Conservation (phyloP, 2,888 invertebrate species). For the Hydriomena furcata region DNA sequence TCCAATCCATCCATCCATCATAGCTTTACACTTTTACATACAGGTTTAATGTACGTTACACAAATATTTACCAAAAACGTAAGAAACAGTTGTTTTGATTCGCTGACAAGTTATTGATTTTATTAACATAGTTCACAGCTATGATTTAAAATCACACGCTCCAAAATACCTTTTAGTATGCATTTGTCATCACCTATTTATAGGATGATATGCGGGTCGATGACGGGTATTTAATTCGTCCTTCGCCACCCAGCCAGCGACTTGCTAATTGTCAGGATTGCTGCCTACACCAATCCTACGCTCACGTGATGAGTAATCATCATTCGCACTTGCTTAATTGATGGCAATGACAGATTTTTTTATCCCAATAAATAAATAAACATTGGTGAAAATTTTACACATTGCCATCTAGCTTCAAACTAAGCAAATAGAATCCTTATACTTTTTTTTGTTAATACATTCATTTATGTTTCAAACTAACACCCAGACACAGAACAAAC, state of each 20-base stretch:
- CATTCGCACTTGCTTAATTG: slow-evolving; percentile 13
- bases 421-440: no score
- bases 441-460: no score
- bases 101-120: neutral
- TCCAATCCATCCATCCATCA: no score
- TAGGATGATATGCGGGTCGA: slow-evolving; percentile 30
- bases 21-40: no score
- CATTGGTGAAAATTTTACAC: no score
- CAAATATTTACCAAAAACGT: no score
- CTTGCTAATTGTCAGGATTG: slow-evolving; percentile 32
- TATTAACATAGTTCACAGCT: neutral
- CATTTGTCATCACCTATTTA: slow-evolving; percentile 37
- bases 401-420: no score
- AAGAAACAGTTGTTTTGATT: neutral
- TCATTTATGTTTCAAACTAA: no score
- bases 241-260: slow-evolving; percentile 21
- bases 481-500: no score
- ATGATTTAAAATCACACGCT: slow-evolving; percentile 34
- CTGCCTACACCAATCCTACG: slow-evolving; percentile 25
- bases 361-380: no score
- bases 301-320: slow-evolving; percentile 31
- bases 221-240: slow-evolving; percentile 21
- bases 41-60: no score
- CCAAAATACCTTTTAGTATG: slow-evolving; percentile 13
- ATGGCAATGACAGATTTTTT: slow-evolving; percentile 11